Evolutionary conservation across 2,113 vertebrate species (phyloP).

Genomic region (Peucedramus taeniatus): DNA sequence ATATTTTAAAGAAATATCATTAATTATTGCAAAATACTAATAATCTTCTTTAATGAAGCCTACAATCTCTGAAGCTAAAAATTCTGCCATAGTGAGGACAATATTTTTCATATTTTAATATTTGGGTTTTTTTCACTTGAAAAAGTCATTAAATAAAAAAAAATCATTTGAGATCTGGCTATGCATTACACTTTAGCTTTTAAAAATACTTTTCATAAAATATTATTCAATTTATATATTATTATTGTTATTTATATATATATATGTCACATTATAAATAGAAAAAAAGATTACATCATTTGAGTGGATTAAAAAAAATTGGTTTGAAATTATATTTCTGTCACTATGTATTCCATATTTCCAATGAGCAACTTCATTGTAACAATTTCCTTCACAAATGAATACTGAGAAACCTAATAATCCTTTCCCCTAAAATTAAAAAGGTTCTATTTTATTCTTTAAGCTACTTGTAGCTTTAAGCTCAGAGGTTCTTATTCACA

Average conservation of each 20-base stretch:
- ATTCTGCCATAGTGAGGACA: background rate
- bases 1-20: background rate
- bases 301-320: fast-evolving
- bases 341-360: background rate
- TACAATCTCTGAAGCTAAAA: background rate
- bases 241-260: too few species aligned
- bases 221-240: background rate
- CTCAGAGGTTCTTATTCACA: background rate
- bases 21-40: background rate
- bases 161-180: background rate
- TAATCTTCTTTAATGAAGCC: background rate
- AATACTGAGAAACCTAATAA: background rate
- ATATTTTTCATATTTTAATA: background rate
- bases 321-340: background rate
- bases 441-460: background rate
- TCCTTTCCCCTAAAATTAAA: background rate
- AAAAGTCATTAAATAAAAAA: background rate
- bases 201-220: background rate
- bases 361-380: background rate
- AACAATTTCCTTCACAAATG: background rate
- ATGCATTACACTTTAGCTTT: background rate
- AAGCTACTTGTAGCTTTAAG: background rate
- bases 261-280: background rate
- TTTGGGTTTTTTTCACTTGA: background rate
- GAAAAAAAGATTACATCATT: background rate